Percentiles rank a stretch among this genome's conserved stretches.
Conservation (phyloP, 30 jellyfish, hydroid and myxozoan species). For the Chironex yamaguchii region DNA sequence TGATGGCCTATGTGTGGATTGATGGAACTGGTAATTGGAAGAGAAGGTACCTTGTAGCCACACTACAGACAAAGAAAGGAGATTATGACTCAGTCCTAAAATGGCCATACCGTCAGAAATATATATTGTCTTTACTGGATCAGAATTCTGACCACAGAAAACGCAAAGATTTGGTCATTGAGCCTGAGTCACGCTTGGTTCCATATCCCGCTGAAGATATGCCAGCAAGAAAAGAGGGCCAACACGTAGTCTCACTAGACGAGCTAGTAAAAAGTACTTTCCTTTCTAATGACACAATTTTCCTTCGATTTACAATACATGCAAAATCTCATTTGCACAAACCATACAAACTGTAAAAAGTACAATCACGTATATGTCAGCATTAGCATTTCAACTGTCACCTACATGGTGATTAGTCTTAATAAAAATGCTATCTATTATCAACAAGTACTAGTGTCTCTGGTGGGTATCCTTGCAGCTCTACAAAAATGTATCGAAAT, state of each 20-base stretch:
- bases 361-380: too few relatives aligned
- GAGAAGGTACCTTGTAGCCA: not conserved
- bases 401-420: not conserved
- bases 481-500: slow-evolving; percentile 89
- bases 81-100: not conserved
- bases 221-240: not conserved
- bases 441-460: slow-evolving; percentile 85
- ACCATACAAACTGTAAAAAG: not conserved
- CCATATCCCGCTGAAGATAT: not conserved
- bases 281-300: not conserved
- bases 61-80: not conserved
- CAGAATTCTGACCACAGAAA: not conserved
- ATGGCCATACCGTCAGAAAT: not conserved
- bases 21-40: not conserved
- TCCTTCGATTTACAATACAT: not conserved
- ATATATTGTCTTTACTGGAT: not conserved
- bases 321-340: not conserved
- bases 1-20: not conserved
- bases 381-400: too few relatives aligned
- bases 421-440: slow-evolving; percentile 38
- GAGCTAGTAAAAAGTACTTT: not conserved
- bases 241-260: not conserved
- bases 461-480: slow-evolving; percentile 82
- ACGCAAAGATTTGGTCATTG: not conserved
- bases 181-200: not conserved